Conservation (phyloP, 2,797 vertebrate genomes). For the Crocodylus rhombifer region DNA sequence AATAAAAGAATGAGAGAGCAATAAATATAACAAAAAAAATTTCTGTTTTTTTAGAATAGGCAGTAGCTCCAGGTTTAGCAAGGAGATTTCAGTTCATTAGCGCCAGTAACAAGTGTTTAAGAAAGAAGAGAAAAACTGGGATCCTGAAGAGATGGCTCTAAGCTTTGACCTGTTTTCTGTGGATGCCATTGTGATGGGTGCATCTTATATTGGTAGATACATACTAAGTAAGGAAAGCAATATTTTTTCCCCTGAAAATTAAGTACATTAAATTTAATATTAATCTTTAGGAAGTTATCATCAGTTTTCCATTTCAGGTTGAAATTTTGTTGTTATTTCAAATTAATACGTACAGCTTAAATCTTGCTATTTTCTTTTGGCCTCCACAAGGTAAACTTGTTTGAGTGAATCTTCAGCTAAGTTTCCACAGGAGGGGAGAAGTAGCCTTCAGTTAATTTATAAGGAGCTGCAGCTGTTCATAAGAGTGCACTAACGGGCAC, state of each 20-base stretch:
- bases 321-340: neutral
- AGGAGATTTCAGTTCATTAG: neutral
- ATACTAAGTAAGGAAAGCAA: neutral
- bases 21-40: too few relatives aligned
- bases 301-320: neutral
- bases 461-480: neutral
- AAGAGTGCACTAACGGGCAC: neutral
- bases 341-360: neutral
- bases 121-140: neutral
- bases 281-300: conserved; percentile 25
- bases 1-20: too few relatives aligned
- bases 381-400: neutral
- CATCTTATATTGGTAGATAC: neutral
- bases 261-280: conserved; percentile 5
- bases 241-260: neutral
- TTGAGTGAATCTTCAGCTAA: neutral
- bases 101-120: neutral
- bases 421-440: neutral
- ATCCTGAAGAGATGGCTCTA: neutral
- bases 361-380: neutral
- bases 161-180: neutral
- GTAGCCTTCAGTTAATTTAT: neutral
- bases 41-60: neutral
- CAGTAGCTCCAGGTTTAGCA: neutral
- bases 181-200: neutral